Evolutionary conservation across 2,113 vertebrate species (phyloP), one percentile per base, ranked within the genome.

Genomic region (Nerophis ophidion): DNA sequence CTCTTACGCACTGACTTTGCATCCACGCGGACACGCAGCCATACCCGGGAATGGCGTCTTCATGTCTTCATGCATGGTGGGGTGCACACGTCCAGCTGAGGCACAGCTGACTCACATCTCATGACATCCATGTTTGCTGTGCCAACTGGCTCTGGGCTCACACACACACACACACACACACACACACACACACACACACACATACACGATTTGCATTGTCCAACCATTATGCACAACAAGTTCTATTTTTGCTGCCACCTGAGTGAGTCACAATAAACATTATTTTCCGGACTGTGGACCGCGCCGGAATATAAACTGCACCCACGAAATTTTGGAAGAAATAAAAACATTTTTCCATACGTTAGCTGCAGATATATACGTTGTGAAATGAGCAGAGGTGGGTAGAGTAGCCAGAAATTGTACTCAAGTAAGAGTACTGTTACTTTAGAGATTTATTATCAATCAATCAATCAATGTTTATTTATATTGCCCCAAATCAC

Each of bases 81-180:
- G 50, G 26, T 54, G 62, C 19, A 63, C 16, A 61, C 38, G 59
- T 53, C 46, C 51, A 66, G 33, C 66, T 63, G 47, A 57, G 56
- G 50, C 76, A 38, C 70, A 79, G 61, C 58, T 77, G 76, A 76
- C 50, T 76, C 71, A 72, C 59, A 68, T 64, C 70, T 68, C 67
- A 70, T 67, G 68, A 69, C 61, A 65, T 3, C 36, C 66, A 66
- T 66, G 47, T 62, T 52, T 63, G 42, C 16, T 47, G 54, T 55
- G 65, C 52, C 5, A 64, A 14, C 26, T 67, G 67, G 34, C 47
- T 68, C 26, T 51, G 8, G 15, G 40, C 45, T 42, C 55, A 42
- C 2, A 62, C 42, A 56, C n/a, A 55, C n/a, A 57, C 57, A 61
- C 45, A 64, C 51, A 42, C 35, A 49, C 35, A 59, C 9, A 34